Conservation (phyloP, 23 tunicate species). For the Phallusia fumigata region DNA sequence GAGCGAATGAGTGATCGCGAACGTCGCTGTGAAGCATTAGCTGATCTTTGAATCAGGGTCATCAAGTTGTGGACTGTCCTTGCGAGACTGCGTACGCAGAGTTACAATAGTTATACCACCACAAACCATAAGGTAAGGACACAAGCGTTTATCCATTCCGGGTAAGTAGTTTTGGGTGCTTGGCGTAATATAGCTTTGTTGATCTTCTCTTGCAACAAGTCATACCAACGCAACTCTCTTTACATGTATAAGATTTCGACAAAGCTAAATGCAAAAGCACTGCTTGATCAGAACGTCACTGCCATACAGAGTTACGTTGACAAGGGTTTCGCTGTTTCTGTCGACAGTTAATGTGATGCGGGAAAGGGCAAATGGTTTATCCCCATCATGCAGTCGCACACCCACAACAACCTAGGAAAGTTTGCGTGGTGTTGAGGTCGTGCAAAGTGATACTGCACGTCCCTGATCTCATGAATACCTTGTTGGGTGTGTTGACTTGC, state of each 20-base stretch:
- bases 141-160: conserved; percentile 9
- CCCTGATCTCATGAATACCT: too few species aligned
- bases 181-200: neutral
- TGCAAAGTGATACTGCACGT: too few species aligned
- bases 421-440: too few species aligned
- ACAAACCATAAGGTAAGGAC: neutral
- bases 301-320: too few species aligned
- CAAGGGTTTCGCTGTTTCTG: too few species aligned
- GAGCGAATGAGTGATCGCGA: conserved; percentile 12
- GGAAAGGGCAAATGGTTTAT: too few species aligned
- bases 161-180: neutral
- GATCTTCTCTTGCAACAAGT: neutral
- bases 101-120: neutral
- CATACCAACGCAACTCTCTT: neutral
- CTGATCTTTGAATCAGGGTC: neutral
- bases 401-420: too few species aligned
- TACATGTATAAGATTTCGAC: neutral
- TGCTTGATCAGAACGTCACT: too few species aligned
- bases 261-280: neutral
- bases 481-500: too few species aligned
- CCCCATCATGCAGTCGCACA: too few species aligned
- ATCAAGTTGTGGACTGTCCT: conserved; percentile 4
- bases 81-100: neutral
- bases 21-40: neutral
- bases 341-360: too few species aligned